Percentiles rank a stretch among this genome's conserved stretches.
Conservation (phyloP, 2,113 vertebrate genomes). For the Albula goreensis region DNA sequence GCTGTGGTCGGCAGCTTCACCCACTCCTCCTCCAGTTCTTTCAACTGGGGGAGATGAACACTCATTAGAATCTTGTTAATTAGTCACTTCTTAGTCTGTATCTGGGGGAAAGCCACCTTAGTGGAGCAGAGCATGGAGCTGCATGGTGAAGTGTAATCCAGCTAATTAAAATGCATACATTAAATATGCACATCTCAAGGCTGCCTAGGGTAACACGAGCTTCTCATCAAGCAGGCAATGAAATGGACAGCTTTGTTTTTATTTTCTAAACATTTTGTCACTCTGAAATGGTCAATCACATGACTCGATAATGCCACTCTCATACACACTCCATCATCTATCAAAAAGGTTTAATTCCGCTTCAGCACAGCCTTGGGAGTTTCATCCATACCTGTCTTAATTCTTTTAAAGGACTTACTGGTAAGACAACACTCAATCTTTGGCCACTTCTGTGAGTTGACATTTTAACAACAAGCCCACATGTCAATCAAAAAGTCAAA, state of each 20-base stretch:
- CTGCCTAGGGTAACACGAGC: not conserved
- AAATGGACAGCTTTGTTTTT: not conserved
- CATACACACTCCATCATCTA: not conserved
- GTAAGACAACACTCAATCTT: not conserved
- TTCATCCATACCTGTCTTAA: not conserved
- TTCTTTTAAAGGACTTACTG: not conserved
- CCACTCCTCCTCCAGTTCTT: slow-evolving; percentile 98
- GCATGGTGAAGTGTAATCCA: slow-evolving; percentile 1
- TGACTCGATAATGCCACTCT: not conserved
- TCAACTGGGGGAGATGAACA: slow-evolving; percentile 73
- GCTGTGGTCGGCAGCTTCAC: slow-evolving; percentile 81
- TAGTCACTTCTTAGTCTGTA: not conserved
- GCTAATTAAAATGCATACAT: not conserved
- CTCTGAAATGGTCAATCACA: not conserved
- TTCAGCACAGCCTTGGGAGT: not conserved
- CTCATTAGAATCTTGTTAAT: not conserved
- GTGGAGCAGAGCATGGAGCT: not conserved
- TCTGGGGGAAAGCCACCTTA: slow-evolving; percentile 8
- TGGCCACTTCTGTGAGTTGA: not conserved
- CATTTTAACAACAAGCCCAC: not conserved
- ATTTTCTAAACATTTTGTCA: not conserved
- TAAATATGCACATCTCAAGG: slow-evolving; percentile 5
- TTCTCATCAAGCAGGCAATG: not conserved
- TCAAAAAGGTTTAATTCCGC: too few species aligned
- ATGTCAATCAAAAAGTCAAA: not conserved